Evolutionary conservation across 2,888 invertebrate genomes (phyloP), one percentile per base, ranked within the genome.

Genomic region (Stenoptilia bipunctidactyla): DNA sequence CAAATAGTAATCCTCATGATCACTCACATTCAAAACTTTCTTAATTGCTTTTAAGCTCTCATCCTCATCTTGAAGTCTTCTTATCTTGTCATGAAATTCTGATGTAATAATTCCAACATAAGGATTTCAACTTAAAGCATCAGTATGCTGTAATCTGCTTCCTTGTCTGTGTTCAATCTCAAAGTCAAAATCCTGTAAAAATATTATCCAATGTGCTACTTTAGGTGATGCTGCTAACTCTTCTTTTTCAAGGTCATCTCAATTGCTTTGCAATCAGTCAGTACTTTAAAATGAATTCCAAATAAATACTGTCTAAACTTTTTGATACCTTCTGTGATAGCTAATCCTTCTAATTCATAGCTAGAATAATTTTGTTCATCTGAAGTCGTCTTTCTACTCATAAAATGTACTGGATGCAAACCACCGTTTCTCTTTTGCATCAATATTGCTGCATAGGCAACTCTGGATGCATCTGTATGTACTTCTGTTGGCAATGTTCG

Each of bases 131-230:
- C n/a, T n/a, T 1, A 55, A 27, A 0, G 55, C 51, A 36, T 55
- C 53, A 1, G 44, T 50, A 12, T 55, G 51, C 27, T 46, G 50
- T 45, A 53, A 46, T 14, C 40, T 40, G 10, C 30, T 15, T 30
- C 53, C 54, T 9, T 48, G 25, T 40, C 58, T 27, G 36, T 56
- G 53, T 39, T 53, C 53, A 12, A 55, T 48, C 8, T 27, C 14
- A 27, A 49, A 55, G 15, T 54, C 47, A 30, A 40, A 55, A 12
- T 53, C 51, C 36, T 52, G 45, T 0, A 55, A 40, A 0, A 50
- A 38, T 9, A 55, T 13, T 2, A 46, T 50, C 55, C 53, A 55
- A 1, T 54, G 41, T 15, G 53, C 52, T 3, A 56, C 53, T 25
- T 47, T 39, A 4, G 50, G 43, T 4, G 53, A 36, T 44, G 57